Evolutionary conservation across 2,888 invertebrate species (phyloP).

Genomic region (Amphipoea lucens): DNA sequence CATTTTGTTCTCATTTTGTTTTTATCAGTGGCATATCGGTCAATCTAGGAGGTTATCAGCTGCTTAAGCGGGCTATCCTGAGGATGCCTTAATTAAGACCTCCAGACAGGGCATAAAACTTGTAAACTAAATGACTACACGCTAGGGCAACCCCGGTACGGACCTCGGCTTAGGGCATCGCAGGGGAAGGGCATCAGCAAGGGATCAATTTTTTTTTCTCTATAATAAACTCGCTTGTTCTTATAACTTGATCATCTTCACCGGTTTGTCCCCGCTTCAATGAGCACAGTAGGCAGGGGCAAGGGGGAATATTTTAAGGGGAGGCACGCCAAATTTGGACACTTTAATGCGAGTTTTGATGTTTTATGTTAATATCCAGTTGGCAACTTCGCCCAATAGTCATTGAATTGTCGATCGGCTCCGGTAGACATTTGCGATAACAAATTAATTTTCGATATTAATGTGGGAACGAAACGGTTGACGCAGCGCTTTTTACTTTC

Average conservation of each 20-base stretch:
- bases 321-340: constrained; percentile 83
- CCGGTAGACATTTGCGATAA: constrained; percentile 61
- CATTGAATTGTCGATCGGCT: constrained; percentile 76
- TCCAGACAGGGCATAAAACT: background rate
- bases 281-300: constrained; percentile 77
- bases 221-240: constrained; percentile 30
- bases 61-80: background rate
- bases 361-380: constrained; percentile 88
- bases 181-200: background rate
- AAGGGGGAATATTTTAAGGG: constrained; percentile 80
- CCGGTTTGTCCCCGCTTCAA: constrained; percentile 73
- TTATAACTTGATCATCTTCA: constrained; percentile 66
- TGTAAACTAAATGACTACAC: background rate
- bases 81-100: background rate
- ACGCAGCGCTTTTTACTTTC: constrained; percentile 32
- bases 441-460: constrained; percentile 71
- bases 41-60: background rate
- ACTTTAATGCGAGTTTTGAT: constrained; percentile 90
- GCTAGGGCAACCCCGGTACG: background rate
- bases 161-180: background rate
- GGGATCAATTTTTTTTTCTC: background rate
- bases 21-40: background rate
- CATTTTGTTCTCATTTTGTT: background rate
- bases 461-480: constrained; percentile 40
- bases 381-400: constrained; percentile 82